A percentile compares a stretch with the other conserved stretches of the same genome.
Conservation (phyloP, 2,797 vertebrate genomes). For the Dendrocincla tyrannina region DNA sequence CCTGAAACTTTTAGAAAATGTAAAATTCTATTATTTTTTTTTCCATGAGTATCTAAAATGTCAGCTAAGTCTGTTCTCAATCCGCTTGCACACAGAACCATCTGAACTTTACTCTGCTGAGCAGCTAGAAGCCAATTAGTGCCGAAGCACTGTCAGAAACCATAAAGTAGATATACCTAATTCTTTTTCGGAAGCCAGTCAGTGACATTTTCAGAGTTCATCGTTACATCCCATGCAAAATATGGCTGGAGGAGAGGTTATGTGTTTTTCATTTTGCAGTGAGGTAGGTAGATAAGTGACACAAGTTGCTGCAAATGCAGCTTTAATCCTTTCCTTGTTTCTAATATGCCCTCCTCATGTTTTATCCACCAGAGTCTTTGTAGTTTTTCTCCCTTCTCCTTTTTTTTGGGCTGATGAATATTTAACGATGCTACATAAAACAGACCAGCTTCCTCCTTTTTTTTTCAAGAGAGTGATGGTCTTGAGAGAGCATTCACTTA, state of each 20-base stretch:
- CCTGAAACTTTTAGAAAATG: not conserved
- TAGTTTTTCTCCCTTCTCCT: not conserved
- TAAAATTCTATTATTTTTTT: not conserved
- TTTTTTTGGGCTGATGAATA: not conserved
- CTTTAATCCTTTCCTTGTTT: not conserved
- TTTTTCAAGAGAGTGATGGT: not conserved
- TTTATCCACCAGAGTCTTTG: not conserved
- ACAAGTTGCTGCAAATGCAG: not conserved
- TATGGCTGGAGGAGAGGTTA: not conserved
- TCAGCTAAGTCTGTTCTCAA: not conserved
- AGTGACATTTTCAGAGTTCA: conserved; percentile 47
- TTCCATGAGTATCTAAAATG: not conserved
- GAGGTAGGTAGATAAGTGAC: not conserved
- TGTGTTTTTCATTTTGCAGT: not conserved
- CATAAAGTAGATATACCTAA: conserved; percentile 13
- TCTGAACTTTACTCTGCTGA: conserved; percentile 23
- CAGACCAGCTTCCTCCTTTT: not conserved
- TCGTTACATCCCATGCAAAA: conserved; percentile 5
- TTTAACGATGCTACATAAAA: conserved; percentile 1
- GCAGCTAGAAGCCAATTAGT: conserved; percentile 37
- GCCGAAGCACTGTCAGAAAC: conserved; percentile 28
- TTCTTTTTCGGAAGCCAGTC: not conserved
- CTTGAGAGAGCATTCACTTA: not conserved
- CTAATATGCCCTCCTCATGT: not conserved
- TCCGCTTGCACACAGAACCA: not conserved